These are phyloP conservation scores for Drosophila mimetica DNA, from an alignment of 2,888 invertebrate genomes.

Conservation along the genomic window DNA sequence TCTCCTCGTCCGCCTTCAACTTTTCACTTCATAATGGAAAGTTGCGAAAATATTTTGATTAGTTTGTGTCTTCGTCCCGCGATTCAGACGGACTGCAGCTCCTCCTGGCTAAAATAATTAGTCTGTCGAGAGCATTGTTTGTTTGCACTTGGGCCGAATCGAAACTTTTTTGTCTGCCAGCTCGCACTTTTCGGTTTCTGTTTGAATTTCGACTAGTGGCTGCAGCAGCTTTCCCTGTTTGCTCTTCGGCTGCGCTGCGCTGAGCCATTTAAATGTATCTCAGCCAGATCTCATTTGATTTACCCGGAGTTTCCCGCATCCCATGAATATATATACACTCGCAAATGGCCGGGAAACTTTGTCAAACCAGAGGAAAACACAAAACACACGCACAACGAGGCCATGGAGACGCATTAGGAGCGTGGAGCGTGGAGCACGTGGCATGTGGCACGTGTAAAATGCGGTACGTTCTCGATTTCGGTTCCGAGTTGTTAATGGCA, in stretches of 20 bases:
- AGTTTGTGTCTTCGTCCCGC: conserved; percentile 63
- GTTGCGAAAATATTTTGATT: conserved; percentile 80
- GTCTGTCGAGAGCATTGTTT: conserved; percentile 78
- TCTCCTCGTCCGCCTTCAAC: conserved; percentile 64
- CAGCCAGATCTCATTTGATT: conserved; percentile 44
- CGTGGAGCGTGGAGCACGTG: conserved; percentile 52
- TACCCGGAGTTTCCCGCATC: conserved; percentile 14
- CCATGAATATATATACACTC: conserved; percentile 43
- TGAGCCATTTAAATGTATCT: conserved; percentile 47
- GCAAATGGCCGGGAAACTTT: conserved; percentile 68
- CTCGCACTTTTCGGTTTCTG: conserved; percentile 62
- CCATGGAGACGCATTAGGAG: conserved; percentile 71
- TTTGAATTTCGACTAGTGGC: conserved; percentile 39
- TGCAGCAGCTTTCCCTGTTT: conserved; percentile 43
- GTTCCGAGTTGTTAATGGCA: conserved; percentile 75
- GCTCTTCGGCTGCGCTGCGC: conserved; percentile 9
- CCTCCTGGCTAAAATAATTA: conserved; percentile 71
- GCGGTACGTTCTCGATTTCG: conserved; percentile 33
- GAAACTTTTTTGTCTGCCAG: conserved; percentile 62
- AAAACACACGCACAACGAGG: conserved; percentile 53
- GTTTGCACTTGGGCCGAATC: conserved; percentile 69
- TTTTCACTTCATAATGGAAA: conserved; percentile 81
- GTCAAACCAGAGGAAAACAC: conserved; percentile 39
- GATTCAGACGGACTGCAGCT: conserved; percentile 10
- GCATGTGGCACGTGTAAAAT: conserved; percentile 40